A percentile compares a stretch with the other conserved stretches of the same genome.
Conservation (phyloP, 2,888 invertebrate species). For the Fissipunctia ypsillon region DNA sequence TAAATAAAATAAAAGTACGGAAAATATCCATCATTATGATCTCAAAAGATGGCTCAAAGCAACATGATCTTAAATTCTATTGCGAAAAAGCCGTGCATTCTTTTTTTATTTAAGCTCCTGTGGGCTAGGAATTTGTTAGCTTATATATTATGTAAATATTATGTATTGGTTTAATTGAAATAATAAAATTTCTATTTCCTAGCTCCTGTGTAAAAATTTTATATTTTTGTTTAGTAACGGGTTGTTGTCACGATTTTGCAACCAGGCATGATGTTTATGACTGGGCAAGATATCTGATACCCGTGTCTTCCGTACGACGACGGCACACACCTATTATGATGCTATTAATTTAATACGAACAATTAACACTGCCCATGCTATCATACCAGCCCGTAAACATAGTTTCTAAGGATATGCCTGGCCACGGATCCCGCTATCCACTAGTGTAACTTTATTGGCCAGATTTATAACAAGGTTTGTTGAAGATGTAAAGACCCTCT, state of each 20-base stretch:
- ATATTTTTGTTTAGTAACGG: too few relatives aligned
- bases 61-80: too few relatives aligned
- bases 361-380: conserved; percentile 5
- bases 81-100: too few relatives aligned
- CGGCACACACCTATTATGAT: neutral
- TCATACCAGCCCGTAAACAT: conserved; percentile 6
- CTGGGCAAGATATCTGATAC: neutral
- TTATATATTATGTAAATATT: too few relatives aligned
- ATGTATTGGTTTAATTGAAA: too few relatives aligned
- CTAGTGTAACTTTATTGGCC: neutral
- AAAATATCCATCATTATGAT: too few relatives aligned
- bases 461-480: neutral
- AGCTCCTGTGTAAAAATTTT: too few relatives aligned
- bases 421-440: neutral
- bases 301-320: neutral
- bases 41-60: too few relatives aligned
- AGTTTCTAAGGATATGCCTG: neutral
- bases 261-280: neutral
- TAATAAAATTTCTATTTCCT: too few relatives aligned
- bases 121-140: too few relatives aligned
- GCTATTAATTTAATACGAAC: neutral
- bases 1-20: too few relatives aligned
- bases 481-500: neutral
- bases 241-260: neutral
- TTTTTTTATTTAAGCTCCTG: too few relatives aligned